These are phyloP conservation scores for Chrysina gloriosa DNA, from an alignment of 2,888 invertebrate genomes.

Conservation along the genomic window DNA sequence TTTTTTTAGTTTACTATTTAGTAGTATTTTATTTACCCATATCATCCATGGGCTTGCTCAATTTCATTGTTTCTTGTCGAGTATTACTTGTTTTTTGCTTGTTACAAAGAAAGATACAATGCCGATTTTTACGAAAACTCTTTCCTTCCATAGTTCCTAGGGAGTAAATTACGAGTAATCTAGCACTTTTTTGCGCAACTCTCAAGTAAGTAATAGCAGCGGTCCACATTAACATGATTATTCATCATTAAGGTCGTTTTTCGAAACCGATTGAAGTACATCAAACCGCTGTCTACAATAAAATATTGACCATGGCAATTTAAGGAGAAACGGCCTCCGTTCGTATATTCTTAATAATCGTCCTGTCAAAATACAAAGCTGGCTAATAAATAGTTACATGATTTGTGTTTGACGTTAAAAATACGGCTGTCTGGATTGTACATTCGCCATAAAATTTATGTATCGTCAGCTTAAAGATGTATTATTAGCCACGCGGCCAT, in stretches of 20 bases:
- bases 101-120: too few relatives aligned
- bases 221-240: neutral
- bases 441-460: slow-evolving; percentile 27
- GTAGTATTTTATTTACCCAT: too few relatives aligned
- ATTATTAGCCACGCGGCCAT: slow-evolving; percentile 3
- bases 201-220: neutral
- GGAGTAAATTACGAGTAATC: too few relatives aligned
- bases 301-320: slow-evolving; percentile 50
- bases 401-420: slow-evolving; percentile 46
- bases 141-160: too few relatives aligned
- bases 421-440: slow-evolving; percentile 18
- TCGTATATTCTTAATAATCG: slow-evolving; percentile 52
- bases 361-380: slow-evolving; percentile 53
- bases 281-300: slow-evolving; percentile 40
- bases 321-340: slow-evolving; percentile 43
- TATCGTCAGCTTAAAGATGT: slow-evolving; percentile 5
- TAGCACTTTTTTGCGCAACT: neutral
- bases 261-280: slow-evolving; percentile 12
- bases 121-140: too few relatives aligned
- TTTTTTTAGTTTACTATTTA: too few relatives aligned
- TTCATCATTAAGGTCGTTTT: neutral
- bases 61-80: too few relatives aligned
- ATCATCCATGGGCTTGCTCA: too few relatives aligned
- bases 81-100: too few relatives aligned
- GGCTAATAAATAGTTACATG: slow-evolving; percentile 52